A percentile compares a stretch with the other conserved stretches of the same genome.
Conservation (phyloP, 1,140 invertebrate genomes). For the Sminthurides bifidus region DNA sequence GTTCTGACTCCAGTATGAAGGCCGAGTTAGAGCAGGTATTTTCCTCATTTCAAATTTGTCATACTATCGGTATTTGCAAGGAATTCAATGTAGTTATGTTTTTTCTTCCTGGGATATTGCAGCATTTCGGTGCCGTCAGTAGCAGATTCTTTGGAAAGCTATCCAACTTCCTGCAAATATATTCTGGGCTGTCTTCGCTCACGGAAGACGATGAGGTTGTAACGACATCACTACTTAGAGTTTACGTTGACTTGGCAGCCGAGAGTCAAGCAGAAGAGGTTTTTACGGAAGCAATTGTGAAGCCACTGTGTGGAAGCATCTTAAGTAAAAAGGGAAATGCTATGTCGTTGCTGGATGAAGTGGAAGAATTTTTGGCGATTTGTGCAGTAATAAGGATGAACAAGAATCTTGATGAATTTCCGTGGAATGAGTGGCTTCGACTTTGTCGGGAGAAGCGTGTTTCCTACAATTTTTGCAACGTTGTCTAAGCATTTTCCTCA, state of each 20-base stretch:
- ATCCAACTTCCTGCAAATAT: not conserved
- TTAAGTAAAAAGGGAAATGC: slow-evolving; percentile 27
- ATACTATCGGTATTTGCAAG: not conserved
- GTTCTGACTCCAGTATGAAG: slow-evolving; percentile 5
- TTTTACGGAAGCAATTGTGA: slow-evolving; percentile 21
- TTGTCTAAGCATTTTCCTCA: slow-evolving; percentile 30
- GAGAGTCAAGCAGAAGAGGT: slow-evolving; percentile 21
- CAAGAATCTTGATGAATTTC: slow-evolving; percentile 11
- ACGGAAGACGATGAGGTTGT: no score
- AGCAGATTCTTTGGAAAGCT: not conserved
- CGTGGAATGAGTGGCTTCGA: slow-evolving; percentile 28
- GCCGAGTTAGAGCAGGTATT: not conserved
- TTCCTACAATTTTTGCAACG: slow-evolving; percentile 19
- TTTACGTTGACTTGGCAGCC: slow-evolving; percentile 21
- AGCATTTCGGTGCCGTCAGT: slow-evolving; percentile 7
- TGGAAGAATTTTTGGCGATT: slow-evolving; percentile 17
- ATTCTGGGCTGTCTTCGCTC: not conserved
- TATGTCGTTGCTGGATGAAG: slow-evolving; percentile 22
- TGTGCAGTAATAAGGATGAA: slow-evolving; percentile 15
- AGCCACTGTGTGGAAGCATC: slow-evolving; percentile 24
- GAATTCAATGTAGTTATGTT: not conserved
- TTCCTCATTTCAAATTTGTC: not conserved
- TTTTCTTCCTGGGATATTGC: slow-evolving; percentile 11
- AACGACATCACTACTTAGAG: slow-evolving; percentile 14
- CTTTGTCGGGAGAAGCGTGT: slow-evolving; percentile 21